Conservation (phyloP, 2,113 vertebrate genomes). For the Nesogale talazaci region DNA sequence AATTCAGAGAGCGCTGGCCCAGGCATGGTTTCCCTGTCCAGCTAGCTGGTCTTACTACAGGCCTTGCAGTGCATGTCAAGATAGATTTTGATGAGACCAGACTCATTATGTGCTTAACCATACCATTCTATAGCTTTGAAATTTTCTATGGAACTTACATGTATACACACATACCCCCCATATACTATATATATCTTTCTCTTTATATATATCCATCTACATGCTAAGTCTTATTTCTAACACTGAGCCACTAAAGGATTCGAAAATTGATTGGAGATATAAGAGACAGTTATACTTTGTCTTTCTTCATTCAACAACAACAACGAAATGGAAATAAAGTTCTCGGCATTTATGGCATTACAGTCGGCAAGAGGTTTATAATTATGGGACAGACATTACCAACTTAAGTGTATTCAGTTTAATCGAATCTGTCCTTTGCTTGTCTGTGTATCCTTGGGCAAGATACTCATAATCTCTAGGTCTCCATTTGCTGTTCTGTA, state of each 20-base stretch:
- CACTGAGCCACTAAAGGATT: background rate
- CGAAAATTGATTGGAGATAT: background rate
- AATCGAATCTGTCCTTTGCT: background rate
- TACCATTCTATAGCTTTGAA: conserved; percentile 29
- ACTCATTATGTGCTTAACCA: background rate
- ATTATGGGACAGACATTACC: background rate
- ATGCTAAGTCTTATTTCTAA: conserved; percentile 10
- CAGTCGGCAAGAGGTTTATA: background rate
- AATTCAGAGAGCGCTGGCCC: background rate
- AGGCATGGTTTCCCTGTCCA: background rate
- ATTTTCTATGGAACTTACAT: background rate
- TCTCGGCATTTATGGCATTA: background rate
- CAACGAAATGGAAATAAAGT: background rate
- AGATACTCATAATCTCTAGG: background rate
- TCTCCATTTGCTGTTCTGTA: conserved; percentile 1
- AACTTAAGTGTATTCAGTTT: background rate
- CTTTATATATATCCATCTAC: background rate
- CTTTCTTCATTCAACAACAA: background rate
- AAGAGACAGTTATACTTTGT: conserved; percentile 12
- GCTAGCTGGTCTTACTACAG: background rate
- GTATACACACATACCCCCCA: too few relatives aligned
- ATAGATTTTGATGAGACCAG: background rate
- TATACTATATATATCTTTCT: too few relatives aligned
- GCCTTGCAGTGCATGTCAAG: background rate
- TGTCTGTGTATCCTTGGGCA: background rate